Percentiles rank a stretch among this genome's conserved stretches.
Evolutionary conservation across 2,113 vertebrate species (phyloP).

Genomic region (Craseonycteris thonglongyai): DNA sequence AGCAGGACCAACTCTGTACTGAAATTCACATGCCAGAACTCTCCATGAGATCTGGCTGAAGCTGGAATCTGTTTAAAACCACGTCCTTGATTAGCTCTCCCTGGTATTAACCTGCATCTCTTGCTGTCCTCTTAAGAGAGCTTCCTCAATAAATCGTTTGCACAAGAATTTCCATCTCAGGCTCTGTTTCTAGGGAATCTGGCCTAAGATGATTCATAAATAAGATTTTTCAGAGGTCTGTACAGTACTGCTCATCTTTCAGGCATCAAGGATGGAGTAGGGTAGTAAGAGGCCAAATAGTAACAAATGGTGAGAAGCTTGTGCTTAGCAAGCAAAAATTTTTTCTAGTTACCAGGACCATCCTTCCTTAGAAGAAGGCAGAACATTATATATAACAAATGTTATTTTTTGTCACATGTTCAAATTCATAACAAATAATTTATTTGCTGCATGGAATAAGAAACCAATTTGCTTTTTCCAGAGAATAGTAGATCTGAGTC

Average conservation of each 20-base stretch:
- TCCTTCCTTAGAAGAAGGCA: not conserved
- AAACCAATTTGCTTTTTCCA: not conserved
- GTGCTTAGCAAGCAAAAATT: not conserved
- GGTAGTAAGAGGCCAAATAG: not conserved
- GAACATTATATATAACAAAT: slow-evolving; percentile 16
- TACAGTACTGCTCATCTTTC: not conserved
- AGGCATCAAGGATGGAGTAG: not conserved
- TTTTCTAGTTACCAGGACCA: not conserved
- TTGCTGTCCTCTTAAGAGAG: not conserved
- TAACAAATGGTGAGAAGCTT: not conserved
- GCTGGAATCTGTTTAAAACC: not conserved
- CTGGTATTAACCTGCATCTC: not conserved
- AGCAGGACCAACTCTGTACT: not conserved
- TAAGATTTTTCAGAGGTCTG: not conserved
- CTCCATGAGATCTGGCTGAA: not conserved
- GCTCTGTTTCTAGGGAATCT: not conserved
- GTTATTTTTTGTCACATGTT: not conserved
- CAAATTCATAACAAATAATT: slow-evolving; percentile 27
- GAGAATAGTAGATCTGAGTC: not conserved
- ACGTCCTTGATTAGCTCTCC: not conserved
- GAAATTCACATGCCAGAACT: not conserved
- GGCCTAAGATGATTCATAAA: not conserved
- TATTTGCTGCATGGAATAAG: not conserved
- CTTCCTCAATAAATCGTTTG: not conserved
- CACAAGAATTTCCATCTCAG: not conserved